Percentiles rank a stretch among this genome's conserved stretches.
These are phyloP conservation scores for Ectemnius lituratus DNA, from an alignment of 2,888 invertebrate species.

Conservation along the genomic window DNA sequence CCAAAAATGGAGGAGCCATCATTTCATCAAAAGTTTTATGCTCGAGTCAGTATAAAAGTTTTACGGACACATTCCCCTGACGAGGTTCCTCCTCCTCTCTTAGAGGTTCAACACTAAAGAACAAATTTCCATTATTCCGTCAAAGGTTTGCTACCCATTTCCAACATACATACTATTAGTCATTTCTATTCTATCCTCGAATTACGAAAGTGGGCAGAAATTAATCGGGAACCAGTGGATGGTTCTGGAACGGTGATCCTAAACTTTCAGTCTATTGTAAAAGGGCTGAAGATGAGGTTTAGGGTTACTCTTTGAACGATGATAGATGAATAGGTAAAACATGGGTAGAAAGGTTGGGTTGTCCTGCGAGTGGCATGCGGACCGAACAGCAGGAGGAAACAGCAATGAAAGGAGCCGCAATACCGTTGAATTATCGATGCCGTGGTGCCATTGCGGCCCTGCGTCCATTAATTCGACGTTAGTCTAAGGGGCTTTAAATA, in stretches of 20 bases:
- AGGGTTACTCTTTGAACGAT: slow-evolving; percentile 19
- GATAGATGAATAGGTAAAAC: slow-evolving; percentile 32
- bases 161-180: no score
- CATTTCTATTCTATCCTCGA: no score
- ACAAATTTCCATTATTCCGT: no score
- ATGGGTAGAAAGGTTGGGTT: slow-evolving; percentile 21
- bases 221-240: no score
- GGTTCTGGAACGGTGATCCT: neutral
- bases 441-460: slow-evolving; percentile 66
- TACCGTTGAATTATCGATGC: slow-evolving; percentile 70
- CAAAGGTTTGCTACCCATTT: no score
- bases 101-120: no score
- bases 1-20: no score
- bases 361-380: slow-evolving; percentile 40
- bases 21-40: no score
- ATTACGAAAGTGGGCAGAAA: no score
- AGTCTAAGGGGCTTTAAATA: slow-evolving; percentile 71
- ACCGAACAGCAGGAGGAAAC: slow-evolving; percentile 29
- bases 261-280: neutral
- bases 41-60: no score
- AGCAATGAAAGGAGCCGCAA: slow-evolving; percentile 58
- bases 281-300: neutral
- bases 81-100: no score
- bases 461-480: slow-evolving; percentile 72
- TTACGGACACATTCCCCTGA: neutral